These are phyloP conservation scores for Ormyrus pomaceus DNA, from an alignment of 2,888 invertebrate genomes.

Conservation along the genomic window DNA sequence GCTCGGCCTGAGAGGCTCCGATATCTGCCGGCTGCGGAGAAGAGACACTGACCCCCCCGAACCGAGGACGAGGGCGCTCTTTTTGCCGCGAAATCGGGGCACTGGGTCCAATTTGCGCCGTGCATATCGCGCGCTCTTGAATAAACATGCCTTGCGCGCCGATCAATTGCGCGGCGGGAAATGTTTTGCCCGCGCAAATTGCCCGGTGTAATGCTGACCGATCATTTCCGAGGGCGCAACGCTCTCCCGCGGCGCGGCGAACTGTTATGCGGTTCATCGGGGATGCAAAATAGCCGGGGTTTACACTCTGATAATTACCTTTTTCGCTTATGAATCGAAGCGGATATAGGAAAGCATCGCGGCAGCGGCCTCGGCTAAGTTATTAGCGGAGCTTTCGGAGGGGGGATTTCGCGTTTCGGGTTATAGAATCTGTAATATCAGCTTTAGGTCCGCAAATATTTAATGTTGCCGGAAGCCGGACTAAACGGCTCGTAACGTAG, in stretches of 20 bases:
- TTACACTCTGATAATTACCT: too few relatives aligned
- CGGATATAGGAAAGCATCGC: too few relatives aligned
- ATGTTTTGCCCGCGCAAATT: constrained; percentile 26
- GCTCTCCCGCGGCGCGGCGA: background rate
- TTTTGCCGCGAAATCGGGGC: background rate
- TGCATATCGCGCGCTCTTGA: background rate
- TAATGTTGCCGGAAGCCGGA: background rate
- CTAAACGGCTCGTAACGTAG: background rate
- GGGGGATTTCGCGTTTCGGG: too few relatives aligned
- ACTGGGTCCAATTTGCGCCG: background rate
- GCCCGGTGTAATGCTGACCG: constrained; percentile 1
- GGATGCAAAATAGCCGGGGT: too few relatives aligned
- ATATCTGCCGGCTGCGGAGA: background rate
- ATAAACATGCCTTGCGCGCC: constrained; percentile 14
- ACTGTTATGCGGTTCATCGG: background rate
- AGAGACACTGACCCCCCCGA: background rate
- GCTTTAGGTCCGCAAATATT: constrained; percentile 1
- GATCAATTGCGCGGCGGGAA: constrained; percentile 26
- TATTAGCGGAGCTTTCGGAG: too few relatives aligned
- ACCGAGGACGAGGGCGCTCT: background rate
- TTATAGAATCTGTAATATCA: background rate
- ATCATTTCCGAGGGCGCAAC: background rate
- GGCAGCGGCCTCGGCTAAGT: too few relatives aligned
- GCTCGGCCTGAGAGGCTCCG: constrained; percentile 61
- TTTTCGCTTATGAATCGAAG: too few relatives aligned